Percentiles rank a stretch among this genome's conserved stretches.
Evolutionary conservation across 2,113 vertebrate species (phyloP).

Genomic region (Potamarius usumacintae): DNA sequence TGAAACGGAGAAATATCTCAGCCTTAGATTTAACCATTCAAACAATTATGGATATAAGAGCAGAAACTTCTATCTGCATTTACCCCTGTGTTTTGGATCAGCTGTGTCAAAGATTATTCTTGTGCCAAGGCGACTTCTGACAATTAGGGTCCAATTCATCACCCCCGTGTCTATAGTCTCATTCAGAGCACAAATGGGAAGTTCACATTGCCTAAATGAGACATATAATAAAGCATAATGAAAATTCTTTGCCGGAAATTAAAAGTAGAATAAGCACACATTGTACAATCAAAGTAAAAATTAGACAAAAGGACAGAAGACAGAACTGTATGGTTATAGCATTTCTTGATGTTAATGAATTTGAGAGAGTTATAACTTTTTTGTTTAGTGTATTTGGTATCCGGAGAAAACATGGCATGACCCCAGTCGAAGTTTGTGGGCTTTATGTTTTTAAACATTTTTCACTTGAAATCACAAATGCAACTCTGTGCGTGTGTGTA

Average conservation of each 20-base stretch:
- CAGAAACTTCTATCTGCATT: neutral
- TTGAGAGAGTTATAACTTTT: neutral
- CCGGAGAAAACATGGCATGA: too few species aligned
- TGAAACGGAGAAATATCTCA: neutral
- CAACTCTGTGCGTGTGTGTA: too few species aligned
- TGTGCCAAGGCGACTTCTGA: slow-evolving; percentile 43
- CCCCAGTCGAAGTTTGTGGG: too few species aligned
- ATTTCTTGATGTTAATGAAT: neutral
- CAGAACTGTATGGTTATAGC: neutral
- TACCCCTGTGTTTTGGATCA: slow-evolving; percentile 36
- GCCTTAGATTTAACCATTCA: neutral
- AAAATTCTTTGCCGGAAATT: neutral
- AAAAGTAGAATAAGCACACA: neutral
- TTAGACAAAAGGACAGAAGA: neutral
- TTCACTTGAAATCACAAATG: too few species aligned
- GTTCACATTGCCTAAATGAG: slow-evolving; percentile 38
- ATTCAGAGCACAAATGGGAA: neutral
- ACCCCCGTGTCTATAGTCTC: neutral
- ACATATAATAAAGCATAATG: neutral
- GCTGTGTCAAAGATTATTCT: slow-evolving; percentile 36
- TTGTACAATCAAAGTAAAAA: neutral
- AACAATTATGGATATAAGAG: neutral
- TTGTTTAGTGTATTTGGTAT: neutral
- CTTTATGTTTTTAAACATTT: too few species aligned
- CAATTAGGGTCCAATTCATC: slow-evolving; percentile 63